Evolutionary conservation across 2,888 invertebrate species (phyloP).

Genomic region (Anticlea derivata): DNA sequence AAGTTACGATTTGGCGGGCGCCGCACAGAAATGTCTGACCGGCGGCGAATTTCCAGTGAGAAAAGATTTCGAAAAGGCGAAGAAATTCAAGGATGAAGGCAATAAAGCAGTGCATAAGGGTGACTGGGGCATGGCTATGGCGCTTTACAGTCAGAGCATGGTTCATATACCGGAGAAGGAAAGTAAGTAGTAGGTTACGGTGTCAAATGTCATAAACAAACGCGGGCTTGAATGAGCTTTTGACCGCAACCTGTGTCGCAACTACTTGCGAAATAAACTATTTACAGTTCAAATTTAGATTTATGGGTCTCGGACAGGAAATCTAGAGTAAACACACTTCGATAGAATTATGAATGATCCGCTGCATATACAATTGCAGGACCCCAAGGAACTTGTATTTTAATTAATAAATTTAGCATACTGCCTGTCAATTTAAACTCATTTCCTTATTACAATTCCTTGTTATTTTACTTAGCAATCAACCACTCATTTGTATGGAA

Average conservation of each 20-base stretch:
- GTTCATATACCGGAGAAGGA: slow-evolving; percentile 86
- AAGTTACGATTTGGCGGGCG: slow-evolving; percentile 76
- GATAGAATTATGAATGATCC: slow-evolving; percentile 4
- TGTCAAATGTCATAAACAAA: slow-evolving; percentile 39
- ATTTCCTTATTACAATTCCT: slow-evolving; percentile 25
- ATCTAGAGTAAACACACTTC: not conserved
- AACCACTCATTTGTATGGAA: slow-evolving; percentile 23
- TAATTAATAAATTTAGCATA: slow-evolving; percentile 19
- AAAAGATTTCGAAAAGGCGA: slow-evolving; percentile 85
- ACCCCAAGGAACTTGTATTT: slow-evolving; percentile 1
- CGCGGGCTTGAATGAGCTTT: slow-evolving; percentile 10
- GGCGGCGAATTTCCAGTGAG: slow-evolving; percentile 67
- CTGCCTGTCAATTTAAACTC: slow-evolving; percentile 2
- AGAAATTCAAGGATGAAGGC: slow-evolving; percentile 87
- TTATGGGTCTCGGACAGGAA: slow-evolving; percentile 13
- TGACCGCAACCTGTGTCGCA: slow-evolving; percentile 1
- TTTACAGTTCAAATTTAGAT: slow-evolving; percentile 16
- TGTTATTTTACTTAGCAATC: slow-evolving; percentile 20
- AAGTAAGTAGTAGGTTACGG: slow-evolving; percentile 75
- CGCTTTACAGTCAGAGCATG: slow-evolving; percentile 88
- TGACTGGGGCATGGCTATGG: slow-evolving; percentile 87
- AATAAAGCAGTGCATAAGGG: slow-evolving; percentile 89
- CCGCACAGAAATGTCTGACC: slow-evolving; percentile 60
- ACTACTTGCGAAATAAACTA: not conserved
- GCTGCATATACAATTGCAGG: too few species aligned